Evolutionary conservation across 2,888 invertebrate genomes (phyloP), one percentile per base, ranked within the genome.

Genomic region (Brachyptera putata): DNA sequence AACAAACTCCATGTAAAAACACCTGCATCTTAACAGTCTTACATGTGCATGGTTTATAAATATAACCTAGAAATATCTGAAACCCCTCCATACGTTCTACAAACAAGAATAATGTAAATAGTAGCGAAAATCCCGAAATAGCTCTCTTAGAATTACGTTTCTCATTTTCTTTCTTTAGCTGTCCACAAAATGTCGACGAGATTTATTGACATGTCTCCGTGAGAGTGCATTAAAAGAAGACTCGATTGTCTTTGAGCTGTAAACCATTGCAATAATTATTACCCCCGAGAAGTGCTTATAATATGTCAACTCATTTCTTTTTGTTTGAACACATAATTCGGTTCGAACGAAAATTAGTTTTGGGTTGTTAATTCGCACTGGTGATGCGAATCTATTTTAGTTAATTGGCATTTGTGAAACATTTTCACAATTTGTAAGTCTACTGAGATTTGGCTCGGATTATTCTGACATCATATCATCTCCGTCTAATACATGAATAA

Each of bases 101-200:
- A 46, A 46, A 21, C 46, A 46, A 46, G 46, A 46, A 46, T 46
- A 22, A 46, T 46, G 46, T 46, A 46, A 46, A 46, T 14, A 24
- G 22, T 46, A 13, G 46, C 46, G 46, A 46, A 46, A 22, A 30
- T 24, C 46, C n/a, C 1, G 13, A 46, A 46, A 46, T 46, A 46
- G 46, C 18, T 4, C 11, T 7, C 30, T 22, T 22, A 21, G 24
- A 46, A 46, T 46, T 46, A 46, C 18, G 46, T 46, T 21, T 46
- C 46, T 16, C 22, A 46, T 24, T 46, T 24, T 21, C 22, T 46
- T 21, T 22, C 21, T 22, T 18, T 46, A 21, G 24, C 46, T 30
- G 46, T 46, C 21, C 21, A 24, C 24, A 21, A 46, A 46, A 21
- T 46, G 46, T 22, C 46, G n/a, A n/a, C 21, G 46, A 46, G 46